These are phyloP conservation scores for Hyphantria cunea DNA, from an alignment of 1,140 invertebrate species.

Conservation along the genomic window DNA sequence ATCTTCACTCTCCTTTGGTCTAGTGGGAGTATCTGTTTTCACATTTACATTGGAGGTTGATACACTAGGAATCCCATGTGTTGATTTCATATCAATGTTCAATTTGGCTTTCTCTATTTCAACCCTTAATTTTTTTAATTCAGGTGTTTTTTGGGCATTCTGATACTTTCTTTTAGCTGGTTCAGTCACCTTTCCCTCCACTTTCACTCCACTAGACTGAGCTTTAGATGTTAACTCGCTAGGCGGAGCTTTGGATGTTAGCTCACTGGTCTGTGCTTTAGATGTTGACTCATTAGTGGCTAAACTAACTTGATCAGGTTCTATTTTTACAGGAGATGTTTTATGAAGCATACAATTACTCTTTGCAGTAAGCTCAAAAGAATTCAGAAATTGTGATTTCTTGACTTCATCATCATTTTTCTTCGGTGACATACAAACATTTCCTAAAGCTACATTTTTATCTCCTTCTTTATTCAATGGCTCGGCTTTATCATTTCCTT, in stretches of 20 bases:
- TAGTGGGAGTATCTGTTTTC: conserved; percentile 37
- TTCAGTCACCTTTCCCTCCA: conserved; percentile 44
- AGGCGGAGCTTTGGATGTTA: too few species aligned
- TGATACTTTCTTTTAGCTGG: conserved; percentile 64
- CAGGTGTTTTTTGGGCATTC: conserved; percentile 48
- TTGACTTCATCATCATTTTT: conserved; percentile 79
- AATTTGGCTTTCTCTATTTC: conserved; percentile 67
- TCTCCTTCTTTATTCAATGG: conserved; percentile 36
- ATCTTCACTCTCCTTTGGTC: conserved; percentile 34
- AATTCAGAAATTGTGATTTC: conserved; percentile 83
- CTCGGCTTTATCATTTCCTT: conserved; percentile 42
- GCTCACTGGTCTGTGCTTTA: too few species aligned
- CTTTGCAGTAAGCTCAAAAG: conserved; percentile 82
- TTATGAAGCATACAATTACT: conserved; percentile 53
- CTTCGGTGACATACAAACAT: conserved; percentile 37
- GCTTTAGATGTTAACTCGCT: conserved; percentile 38
- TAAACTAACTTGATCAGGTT: conserved; percentile 17
- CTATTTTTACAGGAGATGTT: conserved; percentile 49
- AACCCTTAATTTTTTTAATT: conserved; percentile 74
- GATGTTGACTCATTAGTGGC: too few species aligned
- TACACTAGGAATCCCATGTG: conserved; percentile 25
- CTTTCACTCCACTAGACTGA: conserved; percentile 38
- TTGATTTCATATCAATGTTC: conserved; percentile 31
- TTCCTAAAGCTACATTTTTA: conserved; percentile 25
- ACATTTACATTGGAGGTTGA: conserved; percentile 33